These are phyloP conservation scores for Gastrophryne carolinensis DNA, from an alignment of 2,797 vertebrate species.

Conservation along the genomic window DNA sequence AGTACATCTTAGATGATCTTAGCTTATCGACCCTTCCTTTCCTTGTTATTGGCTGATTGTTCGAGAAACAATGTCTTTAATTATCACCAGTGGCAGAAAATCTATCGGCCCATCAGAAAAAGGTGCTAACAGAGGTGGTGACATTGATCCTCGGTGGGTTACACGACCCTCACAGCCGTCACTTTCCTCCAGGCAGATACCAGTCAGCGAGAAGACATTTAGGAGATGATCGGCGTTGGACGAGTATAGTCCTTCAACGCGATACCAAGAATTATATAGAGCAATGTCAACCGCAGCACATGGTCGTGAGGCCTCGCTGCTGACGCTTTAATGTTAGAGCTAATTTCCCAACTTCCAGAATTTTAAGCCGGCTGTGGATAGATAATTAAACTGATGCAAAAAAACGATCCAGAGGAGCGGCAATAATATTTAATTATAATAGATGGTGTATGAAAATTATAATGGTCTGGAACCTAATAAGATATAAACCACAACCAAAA, in stretches of 20 bases:
- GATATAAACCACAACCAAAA: too few species aligned
- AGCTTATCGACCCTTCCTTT: too few species aligned
- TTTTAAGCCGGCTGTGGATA: too few species aligned
- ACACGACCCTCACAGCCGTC: slow-evolving; percentile 3
- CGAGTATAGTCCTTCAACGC: not conserved
- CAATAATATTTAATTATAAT: too few species aligned
- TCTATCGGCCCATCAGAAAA: not conserved
- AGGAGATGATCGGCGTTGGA: not conserved
- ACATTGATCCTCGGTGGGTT: not conserved
- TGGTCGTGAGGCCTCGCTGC: not conserved
- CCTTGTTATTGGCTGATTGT: too few species aligned
- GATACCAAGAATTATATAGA: slow-evolving; percentile 19
- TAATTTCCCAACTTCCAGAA: not conserved
- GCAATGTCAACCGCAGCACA: not conserved
- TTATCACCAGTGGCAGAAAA: not conserved
- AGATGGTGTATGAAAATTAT: too few species aligned
- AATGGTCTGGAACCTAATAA: too few species aligned
- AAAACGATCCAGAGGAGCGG: too few species aligned
- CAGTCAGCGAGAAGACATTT: slow-evolving; percentile 19
- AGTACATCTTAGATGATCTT: too few species aligned
- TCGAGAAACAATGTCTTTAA: not conserved
- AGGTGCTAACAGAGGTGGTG: not conserved
- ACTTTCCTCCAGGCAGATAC: slow-evolving; percentile 28
- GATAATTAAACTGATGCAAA: too few species aligned
- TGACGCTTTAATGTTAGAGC: not conserved